phyloP scores from a whole-genome alignment of 2,113 vertebrate genomes.

The Sialia sialis region DNA sequence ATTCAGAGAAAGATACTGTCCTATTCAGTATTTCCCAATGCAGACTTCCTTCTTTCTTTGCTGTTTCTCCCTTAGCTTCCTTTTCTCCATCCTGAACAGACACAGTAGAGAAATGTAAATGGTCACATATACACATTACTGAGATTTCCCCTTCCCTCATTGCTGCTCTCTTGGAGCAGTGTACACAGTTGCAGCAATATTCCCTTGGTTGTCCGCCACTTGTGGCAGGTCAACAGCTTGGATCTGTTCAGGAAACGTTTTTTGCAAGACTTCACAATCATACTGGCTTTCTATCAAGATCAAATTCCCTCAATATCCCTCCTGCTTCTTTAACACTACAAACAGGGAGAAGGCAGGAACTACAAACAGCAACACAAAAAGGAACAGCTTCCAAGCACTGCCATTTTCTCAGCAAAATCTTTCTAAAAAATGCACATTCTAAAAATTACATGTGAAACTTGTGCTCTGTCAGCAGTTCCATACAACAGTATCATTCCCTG shows the following conservation, averaged over 20 bases:
- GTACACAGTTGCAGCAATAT: neutral
- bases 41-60: neutral
- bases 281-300: neutral
- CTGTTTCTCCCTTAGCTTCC: neutral
- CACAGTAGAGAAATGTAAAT: neutral
- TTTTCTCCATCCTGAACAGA: neutral
- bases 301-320: neutral
- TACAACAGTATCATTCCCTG: neutral
- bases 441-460: neutral
- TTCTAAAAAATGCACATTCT: neutral
- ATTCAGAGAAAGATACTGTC: neutral
- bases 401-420: neutral
- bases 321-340: neutral
- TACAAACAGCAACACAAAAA: neutral
- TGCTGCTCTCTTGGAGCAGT: neutral
- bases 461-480: neutral
- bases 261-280: neutral
- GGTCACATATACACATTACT: neutral
- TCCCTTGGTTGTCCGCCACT: neutral
- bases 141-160: neutral
- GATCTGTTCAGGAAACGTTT: neutral
- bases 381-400: neutral
- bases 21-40: neutral
- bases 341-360: no score
- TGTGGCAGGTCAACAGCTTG: neutral